Evolutionary conservation across 2,888 invertebrate species (phyloP), one percentile per base, ranked within the genome.

Genomic region (Mythimna impura): DNA sequence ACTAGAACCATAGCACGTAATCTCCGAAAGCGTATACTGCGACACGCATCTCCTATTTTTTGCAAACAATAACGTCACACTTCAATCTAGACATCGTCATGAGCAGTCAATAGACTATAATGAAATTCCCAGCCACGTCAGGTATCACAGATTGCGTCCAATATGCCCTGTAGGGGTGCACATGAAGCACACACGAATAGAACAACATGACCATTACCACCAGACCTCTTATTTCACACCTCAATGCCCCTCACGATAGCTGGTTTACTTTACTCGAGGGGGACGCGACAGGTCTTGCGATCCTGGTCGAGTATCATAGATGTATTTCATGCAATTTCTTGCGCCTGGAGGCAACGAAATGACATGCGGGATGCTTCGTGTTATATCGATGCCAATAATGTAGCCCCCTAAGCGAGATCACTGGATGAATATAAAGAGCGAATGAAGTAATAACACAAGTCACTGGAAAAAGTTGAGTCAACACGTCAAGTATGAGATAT

Each of bases 321-420:
- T 91, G 91, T 92, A 91, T 93, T 93, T 93, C 91, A 92, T 94
- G 95, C 94, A 94, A 94, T 95, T 94, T 93, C 95, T 95, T 94
- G 93, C 89, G 93, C 93, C 92, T 92, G 91, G 88, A 92, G 94
- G 93, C 93, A 91, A 87, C 89, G 89, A 93, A 93, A 94, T 94
- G 93, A 94, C 94, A 92, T 94, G 91, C 87, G 93, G 91, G 91
- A 91, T 89, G 90, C 86, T 87, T 87, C 90, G 88, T 91, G 91
- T 91, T 92, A 92, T 92, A 91, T 91, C 90, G 93, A 92, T 90
- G 89, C 90, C 92, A 92, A 93, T 93, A 93, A 92, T 91, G 89
- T 90, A 88, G 82, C 86, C 87, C 89, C 88, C 86, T 85, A 86
- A 89, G 90, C 86, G 86, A 87, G 85, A 81, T 76, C 82, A 86